phyloP scores from a whole-genome alignment of 2,888 invertebrate genomes.

The Cataglyphis cursor region DNA sequence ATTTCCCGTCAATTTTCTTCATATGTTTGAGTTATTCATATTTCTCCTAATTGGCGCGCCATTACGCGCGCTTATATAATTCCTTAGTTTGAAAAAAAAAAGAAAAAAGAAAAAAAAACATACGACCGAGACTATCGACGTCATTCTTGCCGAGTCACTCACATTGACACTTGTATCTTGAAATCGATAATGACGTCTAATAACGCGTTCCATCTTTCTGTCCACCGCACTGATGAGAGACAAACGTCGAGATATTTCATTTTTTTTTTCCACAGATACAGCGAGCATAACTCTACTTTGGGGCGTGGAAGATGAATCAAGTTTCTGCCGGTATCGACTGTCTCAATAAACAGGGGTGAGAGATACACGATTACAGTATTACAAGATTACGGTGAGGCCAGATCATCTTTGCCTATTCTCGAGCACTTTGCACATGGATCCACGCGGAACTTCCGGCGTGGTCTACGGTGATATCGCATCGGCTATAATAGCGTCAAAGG shows the following conservation, averaged over 20 bases:
- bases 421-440: slow-evolving; percentile 50
- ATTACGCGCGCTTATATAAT: slow-evolving; percentile 32
- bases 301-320: slow-evolving; percentile 61
- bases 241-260: slow-evolving; percentile 1
- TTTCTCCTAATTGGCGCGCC: background rate
- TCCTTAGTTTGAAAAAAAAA: background rate
- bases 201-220: slow-evolving; percentile 14
- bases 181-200: slow-evolving; percentile 29
- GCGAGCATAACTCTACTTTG: slow-evolving; percentile 75
- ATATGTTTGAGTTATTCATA: background rate
- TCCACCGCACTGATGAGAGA: slow-evolving; percentile 43
- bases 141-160: background rate
- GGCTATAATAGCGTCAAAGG: slow-evolving; percentile 50
- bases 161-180: too few relatives aligned
- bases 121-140: background rate
- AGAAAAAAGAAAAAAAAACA: slow-evolving; percentile 1
- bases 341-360: slow-evolving; percentile 49
- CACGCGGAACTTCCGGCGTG: slow-evolving; percentile 47
- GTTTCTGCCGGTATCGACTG: slow-evolving; percentile 47
- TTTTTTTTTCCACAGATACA: slow-evolving; percentile 61
- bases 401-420: slow-evolving; percentile 51
- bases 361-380: slow-evolving; percentile 42
- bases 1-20: slow-evolving; percentile 25
- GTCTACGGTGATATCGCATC: slow-evolving; percentile 52
- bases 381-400: slow-evolving; percentile 51